Evolutionary conservation across 2,888 invertebrate genomes (phyloP).

Genomic region (Quadroppia sp.): DNA sequence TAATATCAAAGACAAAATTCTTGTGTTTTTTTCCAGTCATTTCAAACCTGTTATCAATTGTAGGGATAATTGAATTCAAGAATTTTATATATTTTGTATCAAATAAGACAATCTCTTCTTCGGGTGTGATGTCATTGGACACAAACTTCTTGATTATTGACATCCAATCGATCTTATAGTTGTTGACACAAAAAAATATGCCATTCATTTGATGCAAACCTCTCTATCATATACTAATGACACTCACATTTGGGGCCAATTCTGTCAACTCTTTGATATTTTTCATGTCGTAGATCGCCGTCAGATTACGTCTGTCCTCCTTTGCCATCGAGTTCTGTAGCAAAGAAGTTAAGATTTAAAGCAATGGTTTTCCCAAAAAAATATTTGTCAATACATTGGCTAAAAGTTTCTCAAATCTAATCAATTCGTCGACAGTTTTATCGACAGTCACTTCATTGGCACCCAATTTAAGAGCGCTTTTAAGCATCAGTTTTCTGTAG

Average conservation of each 20-base stretch:
- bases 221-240: too few relatives aligned
- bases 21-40: conserved; percentile 73
- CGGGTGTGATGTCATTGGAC: conserved; percentile 54
- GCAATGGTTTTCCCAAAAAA: background rate
- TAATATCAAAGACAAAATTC: conserved; percentile 70
- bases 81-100: conserved; percentile 51
- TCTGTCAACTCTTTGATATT: conserved; percentile 68
- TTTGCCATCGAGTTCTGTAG: conserved; percentile 75
- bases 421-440: conserved; percentile 68
- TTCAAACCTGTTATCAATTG: conserved; percentile 47
- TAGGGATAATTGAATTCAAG: too few relatives aligned
- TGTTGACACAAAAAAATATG: background rate
- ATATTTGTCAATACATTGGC: conserved; percentile 66
- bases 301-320: conserved; percentile 83
- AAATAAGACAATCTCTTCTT: conserved; percentile 75
- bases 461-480: conserved; percentile 74
- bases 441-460: conserved; percentile 58
- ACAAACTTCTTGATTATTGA: conserved; percentile 77
- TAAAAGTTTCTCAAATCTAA: conserved; percentile 79
- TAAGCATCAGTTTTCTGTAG: conserved; percentile 60
- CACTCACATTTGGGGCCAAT: conserved; percentile 59
- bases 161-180: conserved; percentile 50
- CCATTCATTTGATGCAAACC: too few relatives aligned
- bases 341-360: background rate
- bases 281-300: conserved; percentile 86